Percentiles rank a stretch among this genome's conserved stretches.
Conservation (phyloP, 2,888 invertebrate species). For the Invenusta paracnida region DNA sequence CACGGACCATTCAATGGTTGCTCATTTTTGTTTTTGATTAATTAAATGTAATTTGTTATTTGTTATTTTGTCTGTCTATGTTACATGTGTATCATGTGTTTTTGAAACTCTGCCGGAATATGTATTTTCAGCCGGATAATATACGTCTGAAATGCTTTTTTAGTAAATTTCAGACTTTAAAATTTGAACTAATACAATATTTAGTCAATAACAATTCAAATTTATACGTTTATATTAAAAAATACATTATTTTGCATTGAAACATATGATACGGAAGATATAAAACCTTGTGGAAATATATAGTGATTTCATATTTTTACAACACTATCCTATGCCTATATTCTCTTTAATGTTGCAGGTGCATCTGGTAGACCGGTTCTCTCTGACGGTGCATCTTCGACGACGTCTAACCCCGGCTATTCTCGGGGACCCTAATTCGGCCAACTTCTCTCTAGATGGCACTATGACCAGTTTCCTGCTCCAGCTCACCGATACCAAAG, state of each 20-base stretch:
- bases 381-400: conserved; percentile 55
- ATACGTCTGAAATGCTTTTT: neutral
- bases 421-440: neutral
- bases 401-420: conserved; percentile 28
- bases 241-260: no score
- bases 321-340: no score
- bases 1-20: neutral
- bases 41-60: neutral
- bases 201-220: no score
- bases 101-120: neutral
- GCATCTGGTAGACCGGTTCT: conserved; percentile 77
- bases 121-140: neutral
- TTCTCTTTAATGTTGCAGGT: no score
- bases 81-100: neutral
- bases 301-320: no score
- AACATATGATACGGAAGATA: no score
- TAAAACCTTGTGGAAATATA: no score
- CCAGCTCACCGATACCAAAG: conserved; percentile 34
- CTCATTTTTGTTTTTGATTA: neutral
- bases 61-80: neutral
- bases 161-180: no score
- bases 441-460: conserved; percentile 4
- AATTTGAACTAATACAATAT: no score
- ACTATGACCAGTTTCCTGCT: conserved; percentile 24
- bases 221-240: no score